Evolutionary conservation across 2,888 invertebrate genomes (phyloP), one percentile per base, ranked within the genome.

Genomic region (Clitarchus hookeri): DNA sequence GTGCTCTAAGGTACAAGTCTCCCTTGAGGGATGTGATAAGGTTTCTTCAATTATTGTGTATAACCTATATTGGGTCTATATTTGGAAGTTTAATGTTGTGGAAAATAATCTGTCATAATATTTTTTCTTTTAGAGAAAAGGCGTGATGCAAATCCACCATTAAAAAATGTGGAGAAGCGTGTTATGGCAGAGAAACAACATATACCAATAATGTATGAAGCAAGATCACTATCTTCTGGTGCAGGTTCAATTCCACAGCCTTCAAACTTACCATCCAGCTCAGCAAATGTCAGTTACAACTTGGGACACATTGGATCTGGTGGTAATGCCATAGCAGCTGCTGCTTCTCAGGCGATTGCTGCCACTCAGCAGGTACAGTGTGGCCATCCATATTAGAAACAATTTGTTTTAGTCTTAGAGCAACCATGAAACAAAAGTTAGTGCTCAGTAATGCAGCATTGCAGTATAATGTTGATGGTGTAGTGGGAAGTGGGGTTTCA

Each of bases 301-400:
- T 92, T 97, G 84, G 96, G 97, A 23, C 97, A 97, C 89, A 95
- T 96, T 89, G 96, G 96, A n/a, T 96, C 97, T 0, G 97, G 96
- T 23, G 94, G 95, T 86, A 96, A 96, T 89, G 97, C 98, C 0
- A 97, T 98, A 86, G 98, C 97, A 0, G 97, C 97, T 0, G 98
- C 98, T 0, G 98, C 98, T 0, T 98, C 98, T 44, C 98, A 98
- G 91, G 98, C 98, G 0, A 98, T 99, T 87, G 98, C 97, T 9
- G 98, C 98, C 0, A 98, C 99, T 4, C 98, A 98, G 90, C 97
- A 97, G 93, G 95, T 95, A 91, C 86, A 83, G 79, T 79, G 79
- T 48, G 48, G 11, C 16, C 48, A 48, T 48, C 48, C 48, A 48
- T 48, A 48, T 48, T 48, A 48, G n/a, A n/a, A n/a, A n/a, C n/a